phyloP scores from a whole-genome alignment of 2,888 invertebrate genomes.

The Escarpia spicata region DNA sequence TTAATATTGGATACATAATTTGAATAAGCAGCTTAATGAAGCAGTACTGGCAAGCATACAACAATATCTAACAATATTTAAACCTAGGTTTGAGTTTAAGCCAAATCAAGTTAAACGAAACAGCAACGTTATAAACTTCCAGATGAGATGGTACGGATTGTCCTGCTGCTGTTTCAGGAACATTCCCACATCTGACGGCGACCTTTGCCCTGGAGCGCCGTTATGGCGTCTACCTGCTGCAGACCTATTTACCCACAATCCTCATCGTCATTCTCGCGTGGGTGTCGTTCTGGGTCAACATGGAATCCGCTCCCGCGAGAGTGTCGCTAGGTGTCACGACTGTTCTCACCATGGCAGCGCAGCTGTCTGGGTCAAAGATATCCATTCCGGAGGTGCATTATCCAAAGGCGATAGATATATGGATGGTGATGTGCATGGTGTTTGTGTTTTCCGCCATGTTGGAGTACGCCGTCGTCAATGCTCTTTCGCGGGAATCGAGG shows the following conservation, averaged over 20 bases:
- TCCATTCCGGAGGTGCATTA: slow-evolving; percentile 37
- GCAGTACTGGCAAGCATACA: too few species aligned
- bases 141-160: background rate
- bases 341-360: slow-evolving; percentile 38
- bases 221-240: background rate
- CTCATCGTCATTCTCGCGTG: slow-evolving; percentile 42
- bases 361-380: slow-evolving; percentile 30
- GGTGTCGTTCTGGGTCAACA: slow-evolving; percentile 44
- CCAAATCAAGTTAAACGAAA: too few species aligned
- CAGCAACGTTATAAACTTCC: background rate
- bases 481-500: background rate
- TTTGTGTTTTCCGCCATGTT: background rate
- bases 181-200: background rate
- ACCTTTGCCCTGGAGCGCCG: background rate
- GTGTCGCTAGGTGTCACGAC: slow-evolving; percentile 41
- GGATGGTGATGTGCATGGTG: slow-evolving; percentile 19
- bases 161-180: background rate
- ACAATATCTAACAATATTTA: too few species aligned
- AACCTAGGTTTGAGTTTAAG: too few species aligned
- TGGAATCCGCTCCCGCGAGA: slow-evolving; percentile 41
- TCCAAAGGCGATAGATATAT: slow-evolving; percentile 25
- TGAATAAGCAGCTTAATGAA: too few species aligned
- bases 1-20: too few species aligned
- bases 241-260: slow-evolving; percentile 35
- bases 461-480: slow-evolving; percentile 17